These are phyloP conservation scores for Emesis russula DNA, from an alignment of 2,888 invertebrate genomes.

Conservation along the genomic window DNA sequence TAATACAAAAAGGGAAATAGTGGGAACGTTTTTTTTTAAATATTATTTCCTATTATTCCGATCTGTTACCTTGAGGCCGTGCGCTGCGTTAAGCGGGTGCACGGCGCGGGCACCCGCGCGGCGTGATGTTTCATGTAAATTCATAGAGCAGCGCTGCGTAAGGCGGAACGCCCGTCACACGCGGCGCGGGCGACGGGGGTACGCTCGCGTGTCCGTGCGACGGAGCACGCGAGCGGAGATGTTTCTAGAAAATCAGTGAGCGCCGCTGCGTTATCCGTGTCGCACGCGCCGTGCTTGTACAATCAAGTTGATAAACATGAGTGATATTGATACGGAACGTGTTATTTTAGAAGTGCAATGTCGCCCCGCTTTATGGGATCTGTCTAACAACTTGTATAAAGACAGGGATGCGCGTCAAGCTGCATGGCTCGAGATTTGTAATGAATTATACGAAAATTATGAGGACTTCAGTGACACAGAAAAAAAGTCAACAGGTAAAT, in stretches of 20 bases:
- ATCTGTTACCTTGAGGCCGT: too few relatives aligned
- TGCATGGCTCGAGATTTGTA: slow-evolving; percentile 37
- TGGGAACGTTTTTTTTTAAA: too few relatives aligned
- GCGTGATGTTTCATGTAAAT: background rate
- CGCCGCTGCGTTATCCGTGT: slow-evolving; percentile 28
- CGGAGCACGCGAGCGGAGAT: slow-evolving; percentile 7
- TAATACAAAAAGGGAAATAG: too few relatives aligned
- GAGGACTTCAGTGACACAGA: background rate
- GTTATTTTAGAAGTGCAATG: slow-evolving; percentile 58
- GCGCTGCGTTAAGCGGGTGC: slow-evolving; percentile 27
- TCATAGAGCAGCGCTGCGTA: slow-evolving; percentile 31
- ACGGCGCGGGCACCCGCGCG: slow-evolving; percentile 10
- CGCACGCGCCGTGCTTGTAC: slow-evolving; percentile 29
- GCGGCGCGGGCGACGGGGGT: slow-evolving; percentile 6
- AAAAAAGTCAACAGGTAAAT: background rate
- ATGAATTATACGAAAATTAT: slow-evolving; percentile 41
- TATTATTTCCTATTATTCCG: too few relatives aligned
- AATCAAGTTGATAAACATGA: background rate
- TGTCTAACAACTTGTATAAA: slow-evolving; percentile 50
- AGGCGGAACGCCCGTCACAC: slow-evolving; percentile 3
- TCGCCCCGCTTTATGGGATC: slow-evolving; percentile 59
- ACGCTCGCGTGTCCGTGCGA: background rate
- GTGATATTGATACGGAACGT: slow-evolving; percentile 62
- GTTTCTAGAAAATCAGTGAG: slow-evolving; percentile 25
- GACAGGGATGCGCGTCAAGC: slow-evolving; percentile 56